Percentiles rank a stretch among this genome's conserved stretches.
phyloP scores from a whole-genome alignment of 2,888 invertebrate species.

The Bellardia bayeri region DNA sequence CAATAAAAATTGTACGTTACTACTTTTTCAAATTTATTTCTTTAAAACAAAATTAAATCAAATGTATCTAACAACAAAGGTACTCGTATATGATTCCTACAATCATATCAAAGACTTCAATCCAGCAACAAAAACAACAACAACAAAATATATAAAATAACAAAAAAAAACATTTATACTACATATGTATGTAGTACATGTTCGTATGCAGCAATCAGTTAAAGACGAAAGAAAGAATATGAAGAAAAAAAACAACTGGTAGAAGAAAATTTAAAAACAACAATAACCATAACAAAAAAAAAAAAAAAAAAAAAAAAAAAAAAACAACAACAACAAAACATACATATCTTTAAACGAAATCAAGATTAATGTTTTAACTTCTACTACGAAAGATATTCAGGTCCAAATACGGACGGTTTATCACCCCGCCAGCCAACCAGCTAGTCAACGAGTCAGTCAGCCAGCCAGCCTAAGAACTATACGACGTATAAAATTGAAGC shows the following conservation, averaged over 20 bases:
- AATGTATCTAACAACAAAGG: slow-evolving; percentile 47
- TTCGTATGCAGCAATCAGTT: slow-evolving; percentile 37
- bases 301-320: slow-evolving; percentile 1
- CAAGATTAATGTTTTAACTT: slow-evolving; percentile 71
- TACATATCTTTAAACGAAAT: slow-evolving; percentile 59
- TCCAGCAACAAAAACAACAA: slow-evolving; percentile 28
- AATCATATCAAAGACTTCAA: slow-evolving; percentile 39
- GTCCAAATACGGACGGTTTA: slow-evolving; percentile 1
- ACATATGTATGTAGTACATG: too few species aligned
- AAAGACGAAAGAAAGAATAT: slow-evolving; percentile 10
- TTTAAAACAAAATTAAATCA: slow-evolving; percentile 41
- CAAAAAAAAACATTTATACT: too few species aligned
- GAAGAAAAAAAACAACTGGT: slow-evolving; percentile 15
- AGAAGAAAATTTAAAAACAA: slow-evolving; percentile 6
- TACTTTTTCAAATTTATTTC: slow-evolving; percentile 11
- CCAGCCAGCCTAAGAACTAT: slow-evolving; percentile 35
- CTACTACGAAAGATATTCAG: slow-evolving; percentile 26
- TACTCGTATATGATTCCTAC: slow-evolving; percentile 12
- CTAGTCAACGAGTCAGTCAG: slow-evolving; percentile 27
- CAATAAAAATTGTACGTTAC: slow-evolving; percentile 17
- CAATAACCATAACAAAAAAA: neutral
- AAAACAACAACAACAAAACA: slow-evolving; percentile 44
- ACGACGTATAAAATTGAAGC: neutral
- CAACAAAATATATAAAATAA: too few species aligned
- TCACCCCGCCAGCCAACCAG: neutral